Evolutionary conservation across 2,888 invertebrate genomes (phyloP).

Genomic region (Drosophila multiciliata): DNA sequence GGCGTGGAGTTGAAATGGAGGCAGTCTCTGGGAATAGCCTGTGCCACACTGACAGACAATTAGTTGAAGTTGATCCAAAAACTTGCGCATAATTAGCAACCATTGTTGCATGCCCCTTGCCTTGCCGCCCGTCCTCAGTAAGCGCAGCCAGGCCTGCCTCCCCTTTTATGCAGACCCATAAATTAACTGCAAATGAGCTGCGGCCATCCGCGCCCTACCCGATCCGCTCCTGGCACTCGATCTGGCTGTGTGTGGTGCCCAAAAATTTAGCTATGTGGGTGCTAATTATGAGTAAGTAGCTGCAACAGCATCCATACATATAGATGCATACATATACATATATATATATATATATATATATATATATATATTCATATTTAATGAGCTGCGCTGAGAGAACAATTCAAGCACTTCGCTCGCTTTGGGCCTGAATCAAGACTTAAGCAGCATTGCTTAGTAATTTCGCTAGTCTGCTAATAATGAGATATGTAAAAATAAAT

Average conservation of each 20-base stretch:
- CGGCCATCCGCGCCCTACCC: constrained; percentile 35
- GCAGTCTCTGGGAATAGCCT: constrained; percentile 15
- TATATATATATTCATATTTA: constrained; percentile 22
- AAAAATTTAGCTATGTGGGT: constrained; percentile 9
- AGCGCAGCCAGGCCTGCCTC: background rate
- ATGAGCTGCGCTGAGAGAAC: constrained; percentile 13
- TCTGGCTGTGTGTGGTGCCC: background rate
- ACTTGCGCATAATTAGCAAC: constrained; percentile 71
- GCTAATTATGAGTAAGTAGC: constrained; percentile 47
- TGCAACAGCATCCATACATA: constrained; percentile 17
- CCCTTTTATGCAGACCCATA: constrained; percentile 42
- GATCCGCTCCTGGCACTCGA: constrained; percentile 27
- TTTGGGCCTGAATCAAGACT: background rate
- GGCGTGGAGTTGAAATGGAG: background rate
- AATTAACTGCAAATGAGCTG: constrained; percentile 65
- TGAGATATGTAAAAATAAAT: background rate
- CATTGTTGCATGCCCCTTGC: constrained; percentile 58
- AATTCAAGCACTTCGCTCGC: background rate
- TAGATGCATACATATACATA: constrained; percentile 1
- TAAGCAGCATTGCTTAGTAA: background rate
- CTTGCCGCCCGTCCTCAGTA: background rate
- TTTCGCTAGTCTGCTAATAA: background rate
- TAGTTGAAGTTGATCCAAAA: constrained; percentile 72
- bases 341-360: constrained; percentile 8
- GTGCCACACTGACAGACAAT: constrained; percentile 54